Base-by-base conservation (phyloP, 2,113 vertebrate species). In the Callipepla californica region DNA sequence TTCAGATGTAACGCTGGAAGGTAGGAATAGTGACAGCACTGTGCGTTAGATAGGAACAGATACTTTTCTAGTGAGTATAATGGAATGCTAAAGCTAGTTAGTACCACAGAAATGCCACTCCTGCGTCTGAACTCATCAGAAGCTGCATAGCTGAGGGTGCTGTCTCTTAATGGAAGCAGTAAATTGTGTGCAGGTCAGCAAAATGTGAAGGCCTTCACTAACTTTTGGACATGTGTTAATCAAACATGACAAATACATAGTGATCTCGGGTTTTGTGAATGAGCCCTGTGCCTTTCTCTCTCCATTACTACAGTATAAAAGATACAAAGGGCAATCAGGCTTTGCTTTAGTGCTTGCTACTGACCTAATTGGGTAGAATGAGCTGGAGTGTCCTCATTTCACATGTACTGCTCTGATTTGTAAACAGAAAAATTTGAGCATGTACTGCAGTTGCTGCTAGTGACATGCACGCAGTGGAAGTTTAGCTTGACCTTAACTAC, bases 281-380 rank as follows among this genome's bases (percentile, higher is more conserved):
- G 34, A 30, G 14, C 44, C 26, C 26, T 20, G 68, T 38, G 25
- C 48, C 25, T 38, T 67, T 19, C 47, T 38, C 36, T 28, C 26
- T 63, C 58, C 36, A 30, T 80, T 22, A 6, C 12, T 72, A 0
- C 45, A 36, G 12, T n/a, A 26, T 36, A 48, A 85, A 69, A 53
- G 58, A 55, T 65, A 48, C 32, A 20, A 17, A 68, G 15, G 34
- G 48, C 32, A 51, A 84, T 53, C 61, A 12, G n/a, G 5, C 69
- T 92, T 87, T 77, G n/a, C 86, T 19, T 3, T 80, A 76, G 40
- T 79, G 22, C 20, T 89, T 87, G 69, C 42, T 55, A 7, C 51
- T 86, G 91, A 70, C 57, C 80, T 89, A 86, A 63, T 78, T 92
- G 48, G 69, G 50, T 85, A 74, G 70, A 90, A 84, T n/a, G 72